Base-by-base conservation (phyloP, 2,797 vertebrate species). In the Enteromius thamalakanensis region DNA sequence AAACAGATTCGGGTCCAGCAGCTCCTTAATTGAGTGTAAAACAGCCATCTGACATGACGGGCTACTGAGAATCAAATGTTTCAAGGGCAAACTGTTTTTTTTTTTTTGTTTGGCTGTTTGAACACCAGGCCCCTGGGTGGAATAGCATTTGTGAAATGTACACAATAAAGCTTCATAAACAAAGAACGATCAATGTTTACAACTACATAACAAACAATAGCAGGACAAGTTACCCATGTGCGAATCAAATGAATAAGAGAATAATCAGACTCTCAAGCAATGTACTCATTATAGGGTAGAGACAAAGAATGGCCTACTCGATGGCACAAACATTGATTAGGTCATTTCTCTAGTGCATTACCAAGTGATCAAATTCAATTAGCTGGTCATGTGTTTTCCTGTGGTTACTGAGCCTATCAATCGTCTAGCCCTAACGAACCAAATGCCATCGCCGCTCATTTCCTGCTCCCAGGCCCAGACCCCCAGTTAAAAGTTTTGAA, bases 311-410 rank as follows among this genome's bases (percentile, higher is more conserved):
- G 40, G 84, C 86, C 85, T 85, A 89, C 90, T 90, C 90, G 91
- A 91, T 90, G 90, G 89, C 82, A n/a, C 88, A 81, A 65, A 67
- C 87, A 93, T 92, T 91, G 92, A 94, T 92, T 91, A 89, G 85
- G 75, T 83, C 80, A 84, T 91, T 90, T 90, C 91, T 89, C 85
- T 89, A 85, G 85, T 88, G 91, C 90, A 91, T 89, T 92, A 91
- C 83, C 87, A 91, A 93, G 93, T 91, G 92, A 92, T 94, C 90
- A 93, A 89, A 94, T 94, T 91, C 90, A 94, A 94, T 94, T 93
- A 93, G 91, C 76, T 53, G 86, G 85, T 88, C 90, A 90, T 90
- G 90, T 87, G 90, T 92, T 91, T 92, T 92, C 90, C 89, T 91
- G 88, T 84, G 92, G 90, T 92, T 91, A 92, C 89, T 88, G 83